Conservation (phyloP, 2,113 vertebrate genomes). For the Lota lota region DNA sequence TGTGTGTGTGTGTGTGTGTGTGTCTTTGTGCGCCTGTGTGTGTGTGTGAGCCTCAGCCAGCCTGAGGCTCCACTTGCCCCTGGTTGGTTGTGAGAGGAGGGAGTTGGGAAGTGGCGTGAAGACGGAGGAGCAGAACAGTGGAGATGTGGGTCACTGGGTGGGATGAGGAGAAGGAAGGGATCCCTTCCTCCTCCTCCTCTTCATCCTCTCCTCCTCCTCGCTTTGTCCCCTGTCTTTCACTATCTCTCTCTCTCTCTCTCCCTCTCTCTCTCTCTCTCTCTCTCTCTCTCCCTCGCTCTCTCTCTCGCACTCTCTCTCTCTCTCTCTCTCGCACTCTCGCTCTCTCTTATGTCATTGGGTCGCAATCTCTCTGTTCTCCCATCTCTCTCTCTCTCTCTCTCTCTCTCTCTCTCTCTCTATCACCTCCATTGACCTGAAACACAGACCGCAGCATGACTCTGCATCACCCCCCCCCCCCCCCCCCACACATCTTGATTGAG, state of each 20-base stretch:
- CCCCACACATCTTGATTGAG: slow-evolving; percentile 4
- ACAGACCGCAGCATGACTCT: slow-evolving; percentile 27
- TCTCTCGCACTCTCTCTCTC: too few species aligned
- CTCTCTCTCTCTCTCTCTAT: slow-evolving; percentile 9
- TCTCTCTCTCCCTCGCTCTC: too few species aligned
- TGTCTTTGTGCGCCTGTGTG: background rate
- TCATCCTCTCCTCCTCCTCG: too few species aligned
- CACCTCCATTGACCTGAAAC: slow-evolving; percentile 44
- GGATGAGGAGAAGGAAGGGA: background rate
- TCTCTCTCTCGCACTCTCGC: too few species aligned
- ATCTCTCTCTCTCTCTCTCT: too few species aligned
- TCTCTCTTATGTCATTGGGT: too few species aligned
- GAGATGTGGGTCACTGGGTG: slow-evolving; percentile 47
- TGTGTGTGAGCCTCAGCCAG: background rate
- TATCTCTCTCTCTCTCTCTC: too few species aligned
- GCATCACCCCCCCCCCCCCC: background rate
- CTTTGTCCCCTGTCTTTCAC: too few species aligned
- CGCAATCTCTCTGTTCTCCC: too few species aligned
- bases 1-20: background rate
- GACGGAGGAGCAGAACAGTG: slow-evolving; percentile 24
- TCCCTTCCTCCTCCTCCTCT: too few species aligned
- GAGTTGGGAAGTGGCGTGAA: slow-evolving; percentile 19
- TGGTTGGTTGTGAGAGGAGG: slow-evolving; percentile 21
- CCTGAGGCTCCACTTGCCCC: slow-evolving; percentile 27
- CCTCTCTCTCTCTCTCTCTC: too few species aligned